phyloP scores from a whole-genome alignment of 2,888 invertebrate genomes.

The Agelastica alni region DNA sequence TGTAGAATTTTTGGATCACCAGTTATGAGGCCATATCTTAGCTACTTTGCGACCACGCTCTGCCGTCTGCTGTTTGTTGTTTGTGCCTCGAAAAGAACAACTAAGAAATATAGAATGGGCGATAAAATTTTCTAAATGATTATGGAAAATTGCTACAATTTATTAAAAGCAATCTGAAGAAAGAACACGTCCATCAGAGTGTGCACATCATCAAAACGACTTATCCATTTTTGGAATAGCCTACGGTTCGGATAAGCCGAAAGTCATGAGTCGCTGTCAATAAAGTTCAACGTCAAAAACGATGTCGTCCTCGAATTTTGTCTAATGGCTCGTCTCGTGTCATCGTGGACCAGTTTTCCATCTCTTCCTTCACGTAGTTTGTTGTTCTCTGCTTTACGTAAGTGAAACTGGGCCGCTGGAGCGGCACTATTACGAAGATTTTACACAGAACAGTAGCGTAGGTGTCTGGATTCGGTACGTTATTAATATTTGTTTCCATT shows the following conservation, averaged over 20 bases:
- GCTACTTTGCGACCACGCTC: too few relatives aligned
- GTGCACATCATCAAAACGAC: conserved; percentile 8
- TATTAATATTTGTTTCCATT: not conserved
- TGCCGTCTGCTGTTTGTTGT: too few relatives aligned
- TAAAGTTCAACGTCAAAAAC: conserved; percentile 49
- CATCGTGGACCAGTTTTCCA: conserved; percentile 43
- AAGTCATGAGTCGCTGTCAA: conserved; percentile 53
- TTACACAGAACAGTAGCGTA: conserved; percentile 1
- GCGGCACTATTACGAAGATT: conserved; percentile 2
- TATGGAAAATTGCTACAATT: too few relatives aligned
- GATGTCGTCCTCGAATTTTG: conserved; percentile 44
- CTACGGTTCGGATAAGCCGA: conserved; percentile 51
- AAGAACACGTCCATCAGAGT: not conserved
- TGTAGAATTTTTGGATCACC: too few relatives aligned
- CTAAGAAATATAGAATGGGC: too few relatives aligned
- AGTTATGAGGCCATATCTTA: too few relatives aligned
- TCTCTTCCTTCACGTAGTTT: conserved; percentile 15
- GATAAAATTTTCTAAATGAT: too few relatives aligned
- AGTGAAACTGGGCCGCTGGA: conserved; percentile 3
- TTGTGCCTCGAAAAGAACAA: too few relatives aligned
- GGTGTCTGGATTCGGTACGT: not conserved
- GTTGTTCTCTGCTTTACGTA: not conserved
- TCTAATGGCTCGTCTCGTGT: conserved; percentile 53
- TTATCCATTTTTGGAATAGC: conserved; percentile 13
- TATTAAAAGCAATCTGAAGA: too few relatives aligned